A percentile compares a stretch with the other conserved stretches of the same genome.
Conservation (phyloP, 2,888 invertebrate genomes). For the Rosalia funebris region DNA sequence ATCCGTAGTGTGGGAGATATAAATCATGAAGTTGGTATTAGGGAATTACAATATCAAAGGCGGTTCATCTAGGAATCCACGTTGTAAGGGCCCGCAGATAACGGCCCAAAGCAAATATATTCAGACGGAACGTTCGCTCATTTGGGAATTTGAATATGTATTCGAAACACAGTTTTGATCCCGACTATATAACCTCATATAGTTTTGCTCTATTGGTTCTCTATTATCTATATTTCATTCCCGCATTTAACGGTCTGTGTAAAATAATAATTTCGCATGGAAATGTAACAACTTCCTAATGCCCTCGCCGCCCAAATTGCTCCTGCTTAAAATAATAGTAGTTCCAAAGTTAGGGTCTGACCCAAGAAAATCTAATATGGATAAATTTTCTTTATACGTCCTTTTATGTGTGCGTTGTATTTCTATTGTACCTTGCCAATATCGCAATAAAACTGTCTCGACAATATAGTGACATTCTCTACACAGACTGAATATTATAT, state of each 20-base stretch:
- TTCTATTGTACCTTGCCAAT: no score
- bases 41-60: slow-evolving; percentile 64
- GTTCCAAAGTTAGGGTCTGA: no score
- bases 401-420: no score
- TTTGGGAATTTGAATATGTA: slow-evolving; percentile 63
- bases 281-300: slow-evolving; percentile 19
- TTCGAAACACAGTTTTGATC: slow-evolving; percentile 56
- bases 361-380: no score
- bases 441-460: no score
- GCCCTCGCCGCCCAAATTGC: slow-evolving; percentile 1
- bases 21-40: slow-evolving; percentile 62
- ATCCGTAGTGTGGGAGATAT: slow-evolving; percentile 56
- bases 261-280: slow-evolving; percentile 24
- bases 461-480: no score
- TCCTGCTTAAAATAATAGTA: slow-evolving; percentile 16
- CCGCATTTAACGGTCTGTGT: slow-evolving; percentile 29
- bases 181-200: slow-evolving; percentile 51
- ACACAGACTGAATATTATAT: no score
- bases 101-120: slow-evolving; percentile 58
- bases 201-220: slow-evolving; percentile 58
- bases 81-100: slow-evolving; percentile 59
- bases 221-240: slow-evolving; percentile 49
- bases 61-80: slow-evolving; percentile 61
- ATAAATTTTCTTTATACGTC: no score
- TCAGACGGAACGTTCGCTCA: slow-evolving; percentile 55